Base-by-base conservation (phyloP, 2,888 invertebrate species). In the Drosophila koepferae region DNA sequence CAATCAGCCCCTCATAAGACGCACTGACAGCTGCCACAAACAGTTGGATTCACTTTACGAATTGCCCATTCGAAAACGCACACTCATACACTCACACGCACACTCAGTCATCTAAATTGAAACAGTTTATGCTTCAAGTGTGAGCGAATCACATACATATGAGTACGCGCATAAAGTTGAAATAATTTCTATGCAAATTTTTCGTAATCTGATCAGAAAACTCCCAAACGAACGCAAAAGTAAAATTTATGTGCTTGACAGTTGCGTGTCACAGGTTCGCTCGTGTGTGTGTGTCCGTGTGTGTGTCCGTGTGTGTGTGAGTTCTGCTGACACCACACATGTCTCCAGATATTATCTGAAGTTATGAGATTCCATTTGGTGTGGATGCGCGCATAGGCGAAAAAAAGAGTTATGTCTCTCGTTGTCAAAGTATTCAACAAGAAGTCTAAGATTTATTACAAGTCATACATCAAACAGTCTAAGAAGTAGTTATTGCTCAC, bases 171-270 rank as follows among this genome's bases (percentile, higher is more conserved):
- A 63, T 56, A 63, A 71, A 75, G 80, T 78, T 63, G 72, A 86
- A 79, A 89, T 89, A 86, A 86, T 84, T 86, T 86, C 79, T 81
- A 86, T 86, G 85, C 86, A 86, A 86, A 86, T 86, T 86, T 70
- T 31, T 59, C 72, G 78, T 85, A 88, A 88, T 88, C 84, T 74
- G 84, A 85, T 85, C 86, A 69, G 64, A 62, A 61, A 56, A 51
- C 36, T 65, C 56, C 34, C 38, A 28, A 54, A 62, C 34, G 46
- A 53, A 51, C 44, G 54, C 36, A 40, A 53, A 56, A 59, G 38
- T 49, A 40, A 43, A 51, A 76, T 89, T 83, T 78, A 77, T 86
- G 84, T 65, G 67, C 70, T 61, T 75, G 89, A 83, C 87, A 84
- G 74, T 81, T 72, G 84, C 63, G 59, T 75, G 66, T 83, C 74